Conservation (phyloP, 37 sponge, comb jelly and placozoan species). For the Spongilla lacustris region DNA sequence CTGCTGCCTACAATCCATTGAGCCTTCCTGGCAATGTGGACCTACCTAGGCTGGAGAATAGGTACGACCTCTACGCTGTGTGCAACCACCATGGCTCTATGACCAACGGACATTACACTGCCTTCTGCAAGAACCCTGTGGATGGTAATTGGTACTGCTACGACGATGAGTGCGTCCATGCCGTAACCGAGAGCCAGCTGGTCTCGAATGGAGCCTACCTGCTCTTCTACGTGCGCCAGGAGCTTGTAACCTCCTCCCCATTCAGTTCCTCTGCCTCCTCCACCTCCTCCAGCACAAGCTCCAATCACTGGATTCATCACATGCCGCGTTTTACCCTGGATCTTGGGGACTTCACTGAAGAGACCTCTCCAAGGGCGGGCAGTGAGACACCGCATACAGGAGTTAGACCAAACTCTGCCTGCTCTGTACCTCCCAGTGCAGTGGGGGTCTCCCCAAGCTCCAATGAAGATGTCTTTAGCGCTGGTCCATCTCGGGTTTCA, state of each 20-base stretch:
- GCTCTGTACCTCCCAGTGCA: background rate
- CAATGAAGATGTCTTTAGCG: background rate
- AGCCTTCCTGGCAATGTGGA: background rate
- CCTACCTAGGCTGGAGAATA: conserved; percentile 10
- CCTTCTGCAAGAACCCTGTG: conserved; percentile 75
- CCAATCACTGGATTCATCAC: conserved; percentile 59
- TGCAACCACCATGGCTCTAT: conserved; percentile 88
- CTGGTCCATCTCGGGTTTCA: background rate
- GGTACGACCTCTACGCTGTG: conserved; percentile 91
- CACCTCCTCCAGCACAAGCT: conserved; percentile 18
- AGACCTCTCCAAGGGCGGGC: background rate
- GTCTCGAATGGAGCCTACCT: conserved; percentile 80
- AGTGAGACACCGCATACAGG: background rate
- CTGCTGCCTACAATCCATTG: background rate
- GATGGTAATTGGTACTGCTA: conserved; percentile 73
- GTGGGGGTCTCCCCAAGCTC: background rate
- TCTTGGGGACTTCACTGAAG: background rate
- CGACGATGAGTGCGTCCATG: conserved; percentile 79
- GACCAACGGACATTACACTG: conserved; percentile 90
- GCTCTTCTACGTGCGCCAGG: conserved; percentile 81
- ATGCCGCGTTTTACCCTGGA: conserved; percentile 51
- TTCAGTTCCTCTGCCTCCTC: conserved; percentile 30
- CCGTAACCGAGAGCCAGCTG: conserved; percentile 56
- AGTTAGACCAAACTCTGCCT: background rate
- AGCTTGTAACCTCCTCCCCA: conserved; percentile 7